phyloP scores from a whole-genome alignment of 2,113 vertebrate species.

The Sapayoa aenigma region DNA sequence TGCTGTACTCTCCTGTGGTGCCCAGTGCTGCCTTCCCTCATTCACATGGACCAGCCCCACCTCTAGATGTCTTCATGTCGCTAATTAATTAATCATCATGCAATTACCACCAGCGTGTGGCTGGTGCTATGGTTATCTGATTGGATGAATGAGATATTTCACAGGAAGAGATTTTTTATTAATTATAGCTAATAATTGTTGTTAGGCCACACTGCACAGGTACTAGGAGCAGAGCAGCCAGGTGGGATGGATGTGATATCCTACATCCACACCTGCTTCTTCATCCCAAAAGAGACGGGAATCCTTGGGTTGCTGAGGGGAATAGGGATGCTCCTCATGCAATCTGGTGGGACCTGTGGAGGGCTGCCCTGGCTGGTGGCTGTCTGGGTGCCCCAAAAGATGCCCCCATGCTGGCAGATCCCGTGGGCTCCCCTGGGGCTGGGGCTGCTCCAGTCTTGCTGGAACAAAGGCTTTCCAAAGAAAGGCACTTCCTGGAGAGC shows the following conservation, averaged over 20 bases:
- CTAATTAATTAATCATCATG: background rate
- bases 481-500: constrained; percentile 49
- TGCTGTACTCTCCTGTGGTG: background rate
- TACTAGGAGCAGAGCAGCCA: accelerated
- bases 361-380: background rate
- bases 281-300: background rate
- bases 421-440: background rate
- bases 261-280: accelerated
- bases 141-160: background rate
- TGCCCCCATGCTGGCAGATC: accelerated
- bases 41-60: background rate
- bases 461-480: constrained; percentile 57
- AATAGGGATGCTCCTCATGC: background rate
- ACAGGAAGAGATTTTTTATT: background rate
- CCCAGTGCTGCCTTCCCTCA: accelerated
- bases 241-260: background rate
- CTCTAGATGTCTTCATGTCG: background rate
- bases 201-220: accelerated
- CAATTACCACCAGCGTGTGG: background rate
- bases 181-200: background rate
- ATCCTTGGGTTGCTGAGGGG: background rate
- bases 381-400: background rate
- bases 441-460: background rate
- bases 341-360: accelerated
- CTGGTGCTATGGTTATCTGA: accelerated